Percentiles rank a stretch among this genome's conserved stretches.
Evolutionary conservation across 2,797 vertebrate species (phyloP).

Genomic region (Microtus californicus): DNA sequence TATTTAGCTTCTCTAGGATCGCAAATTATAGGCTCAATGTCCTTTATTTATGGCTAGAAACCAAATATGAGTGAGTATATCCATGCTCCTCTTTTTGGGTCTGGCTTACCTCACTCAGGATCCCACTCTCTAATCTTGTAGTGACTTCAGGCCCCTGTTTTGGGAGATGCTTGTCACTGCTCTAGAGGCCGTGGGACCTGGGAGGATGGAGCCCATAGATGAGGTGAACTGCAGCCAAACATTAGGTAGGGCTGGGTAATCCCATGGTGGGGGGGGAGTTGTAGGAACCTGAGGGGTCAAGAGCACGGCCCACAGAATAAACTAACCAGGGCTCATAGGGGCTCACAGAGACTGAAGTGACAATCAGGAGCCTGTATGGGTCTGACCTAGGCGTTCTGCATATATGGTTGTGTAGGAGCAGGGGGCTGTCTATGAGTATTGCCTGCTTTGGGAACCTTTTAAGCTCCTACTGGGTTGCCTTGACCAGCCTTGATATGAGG

Average conservation of each 20-base stretch:
- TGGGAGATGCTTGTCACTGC: background rate
- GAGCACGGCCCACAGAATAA: background rate
- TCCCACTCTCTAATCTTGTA: background rate
- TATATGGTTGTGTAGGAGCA: background rate
- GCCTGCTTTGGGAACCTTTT: background rate
- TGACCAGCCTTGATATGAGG: background rate
- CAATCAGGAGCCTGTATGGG: background rate
- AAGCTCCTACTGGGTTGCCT: background rate
- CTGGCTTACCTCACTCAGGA: no score
- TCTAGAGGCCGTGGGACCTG: background rate
- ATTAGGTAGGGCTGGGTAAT: background rate
- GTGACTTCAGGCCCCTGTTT: background rate
- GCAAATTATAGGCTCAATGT: no score
- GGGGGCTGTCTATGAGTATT: background rate
- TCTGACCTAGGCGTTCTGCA: background rate
- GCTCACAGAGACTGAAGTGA: background rate
- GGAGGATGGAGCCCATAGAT: no score
- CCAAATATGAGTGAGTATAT: no score
- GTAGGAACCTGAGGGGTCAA: background rate
- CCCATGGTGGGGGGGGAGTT: accelerated
- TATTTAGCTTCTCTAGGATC: no score
- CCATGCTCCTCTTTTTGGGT: no score
- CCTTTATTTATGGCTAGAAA: no score
- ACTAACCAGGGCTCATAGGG: background rate
- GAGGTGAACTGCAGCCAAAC: background rate